phyloP scores from a whole-genome alignment of 37 sponge, comb jelly and placozoan genomes.

The Aplysina aerophoba region DNA sequence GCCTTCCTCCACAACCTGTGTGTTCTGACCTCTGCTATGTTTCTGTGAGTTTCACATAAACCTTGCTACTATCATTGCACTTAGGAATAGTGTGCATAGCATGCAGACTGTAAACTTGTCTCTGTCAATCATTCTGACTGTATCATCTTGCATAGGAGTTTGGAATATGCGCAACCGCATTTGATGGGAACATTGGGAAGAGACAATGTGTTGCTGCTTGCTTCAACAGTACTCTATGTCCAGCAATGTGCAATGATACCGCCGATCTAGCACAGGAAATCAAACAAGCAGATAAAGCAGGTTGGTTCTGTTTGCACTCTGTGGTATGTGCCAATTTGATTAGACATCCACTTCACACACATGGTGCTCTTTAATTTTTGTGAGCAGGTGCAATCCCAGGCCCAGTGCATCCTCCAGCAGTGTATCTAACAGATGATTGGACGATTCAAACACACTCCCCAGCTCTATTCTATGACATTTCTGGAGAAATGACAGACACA shows the following conservation, averaged over 20 bases:
- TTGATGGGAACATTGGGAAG: conserved; percentile 17
- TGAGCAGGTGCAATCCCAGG: too few species aligned
- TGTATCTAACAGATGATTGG: not conserved
- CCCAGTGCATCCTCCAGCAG: not conserved
- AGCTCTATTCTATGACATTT: conserved; percentile 9
- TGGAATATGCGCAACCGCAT: conserved; percentile 24
- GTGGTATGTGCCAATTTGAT: too few species aligned
- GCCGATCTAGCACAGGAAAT: not conserved
- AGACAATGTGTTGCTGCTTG: not conserved
- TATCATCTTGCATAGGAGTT: not conserved
- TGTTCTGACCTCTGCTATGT: conserved; percentile 8
- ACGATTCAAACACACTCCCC: not conserved
- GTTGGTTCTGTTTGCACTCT: too few species aligned
- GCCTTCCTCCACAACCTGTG: not conserved
- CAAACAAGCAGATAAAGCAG: too few species aligned
- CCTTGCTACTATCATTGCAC: too few species aligned
- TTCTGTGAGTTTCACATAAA: not conserved
- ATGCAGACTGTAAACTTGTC: too few species aligned
- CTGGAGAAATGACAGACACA: conserved; percentile 6
- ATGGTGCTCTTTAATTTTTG: too few species aligned
- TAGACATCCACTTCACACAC: too few species aligned
- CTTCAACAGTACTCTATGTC: not conserved
- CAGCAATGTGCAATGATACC: not conserved
- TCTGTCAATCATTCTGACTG: not conserved
- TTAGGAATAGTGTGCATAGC: too few species aligned